These are phyloP conservation scores for Ctenoplectra terminalis DNA, from an alignment of 1,140 invertebrate genomes.

Conservation along the genomic window DNA sequence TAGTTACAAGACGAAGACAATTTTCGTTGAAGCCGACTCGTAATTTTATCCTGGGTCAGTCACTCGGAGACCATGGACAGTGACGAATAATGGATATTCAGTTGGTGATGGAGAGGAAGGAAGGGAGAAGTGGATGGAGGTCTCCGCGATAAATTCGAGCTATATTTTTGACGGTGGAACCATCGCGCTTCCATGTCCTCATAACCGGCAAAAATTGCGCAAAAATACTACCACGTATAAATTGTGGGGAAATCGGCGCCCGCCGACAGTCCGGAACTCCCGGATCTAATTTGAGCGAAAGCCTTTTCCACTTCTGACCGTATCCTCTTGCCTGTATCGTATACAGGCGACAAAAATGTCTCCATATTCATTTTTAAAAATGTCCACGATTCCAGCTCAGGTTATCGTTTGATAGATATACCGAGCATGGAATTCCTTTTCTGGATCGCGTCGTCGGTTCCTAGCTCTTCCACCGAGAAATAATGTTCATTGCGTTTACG, in stretches of 20 bases:
- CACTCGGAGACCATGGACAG: conserved; percentile 49
- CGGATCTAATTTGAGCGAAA: conserved; percentile 71
- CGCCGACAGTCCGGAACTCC: conserved; percentile 58
- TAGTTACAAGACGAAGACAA: conserved; percentile 12
- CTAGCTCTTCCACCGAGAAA: neutral
- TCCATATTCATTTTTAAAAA: conserved; percentile 54
- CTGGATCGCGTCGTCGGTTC: neutral
- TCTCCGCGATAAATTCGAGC: conserved; percentile 70
- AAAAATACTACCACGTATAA: conserved; percentile 74
- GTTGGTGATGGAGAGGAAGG: conserved; percentile 44
- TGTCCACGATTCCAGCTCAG: neutral
- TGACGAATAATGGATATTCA: conserved; percentile 71
- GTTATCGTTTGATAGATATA: neutral
- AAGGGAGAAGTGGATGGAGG: conserved; percentile 34
- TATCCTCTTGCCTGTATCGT: conserved; percentile 44
- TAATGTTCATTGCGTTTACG: neutral
- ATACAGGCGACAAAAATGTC: conserved; percentile 38
- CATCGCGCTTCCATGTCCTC: conserved; percentile 66
- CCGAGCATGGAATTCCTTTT: neutral
- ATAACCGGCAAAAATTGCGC: conserved; percentile 74
- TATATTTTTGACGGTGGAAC: conserved; percentile 70
- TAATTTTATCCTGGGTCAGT: conserved; percentile 53
- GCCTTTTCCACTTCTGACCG: conserved; percentile 60
- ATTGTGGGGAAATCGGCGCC: conserved; percentile 67
- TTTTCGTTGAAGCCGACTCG: conserved; percentile 38